phyloP scores from a whole-genome alignment of 2,888 invertebrate genomes.

The Acanthacorydalis orientalis region DNA sequence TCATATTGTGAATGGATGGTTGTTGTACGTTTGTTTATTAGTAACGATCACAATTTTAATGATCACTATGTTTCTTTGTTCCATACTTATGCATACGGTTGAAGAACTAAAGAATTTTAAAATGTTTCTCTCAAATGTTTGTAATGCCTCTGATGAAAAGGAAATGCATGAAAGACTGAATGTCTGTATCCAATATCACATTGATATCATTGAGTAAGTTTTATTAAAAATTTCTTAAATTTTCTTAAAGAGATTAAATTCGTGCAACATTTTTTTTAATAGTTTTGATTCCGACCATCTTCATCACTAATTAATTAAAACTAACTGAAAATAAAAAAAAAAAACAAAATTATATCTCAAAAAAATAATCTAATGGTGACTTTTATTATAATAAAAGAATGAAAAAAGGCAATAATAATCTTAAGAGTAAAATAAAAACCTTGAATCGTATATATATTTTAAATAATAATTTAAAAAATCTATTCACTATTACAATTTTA shows the following conservation, averaged over 20 bases:
- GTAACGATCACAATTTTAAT: neutral
- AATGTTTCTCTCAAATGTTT: neutral
- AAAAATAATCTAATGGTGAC: too few relatives aligned
- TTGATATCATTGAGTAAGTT: neutral
- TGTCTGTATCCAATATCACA: neutral
- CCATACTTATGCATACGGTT: neutral
- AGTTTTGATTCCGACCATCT: too few relatives aligned
- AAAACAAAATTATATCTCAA: too few relatives aligned
- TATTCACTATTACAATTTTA: too few relatives aligned
- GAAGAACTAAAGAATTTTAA: neutral
- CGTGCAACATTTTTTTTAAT: too few relatives aligned
- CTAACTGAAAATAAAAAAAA: too few relatives aligned
- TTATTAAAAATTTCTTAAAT: neutral
- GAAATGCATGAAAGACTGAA: neutral
- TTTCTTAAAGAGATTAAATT: neutral
- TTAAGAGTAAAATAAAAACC: too few relatives aligned
- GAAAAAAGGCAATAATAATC: too few relatives aligned
- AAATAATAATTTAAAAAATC: too few relatives aligned
- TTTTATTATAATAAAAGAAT: too few relatives aligned
- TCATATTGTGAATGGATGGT: neutral
- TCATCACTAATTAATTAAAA: too few relatives aligned
- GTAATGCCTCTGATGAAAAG: neutral
- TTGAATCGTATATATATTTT: too few relatives aligned
- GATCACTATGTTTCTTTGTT: slow-evolving; percentile 1
- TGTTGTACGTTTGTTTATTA: neutral